Conservation (phyloP, 2,113 vertebrate genomes). For the Catagonus wagneri region DNA sequence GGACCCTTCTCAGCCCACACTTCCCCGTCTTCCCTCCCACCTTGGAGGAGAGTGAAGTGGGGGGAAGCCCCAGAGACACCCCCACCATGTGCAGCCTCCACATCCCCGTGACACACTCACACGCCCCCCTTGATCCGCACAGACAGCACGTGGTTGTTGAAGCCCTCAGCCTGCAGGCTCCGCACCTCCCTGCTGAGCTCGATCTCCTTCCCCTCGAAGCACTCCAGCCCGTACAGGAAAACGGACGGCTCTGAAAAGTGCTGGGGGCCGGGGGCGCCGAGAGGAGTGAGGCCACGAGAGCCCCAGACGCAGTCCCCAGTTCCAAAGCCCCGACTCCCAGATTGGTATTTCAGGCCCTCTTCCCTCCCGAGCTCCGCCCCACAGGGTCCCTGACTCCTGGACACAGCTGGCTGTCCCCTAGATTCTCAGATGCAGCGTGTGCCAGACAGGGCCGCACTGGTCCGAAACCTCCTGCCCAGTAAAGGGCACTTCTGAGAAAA, state of each 20-base stretch:
- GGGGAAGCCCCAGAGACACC: not conserved
- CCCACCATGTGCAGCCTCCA: not conserved
- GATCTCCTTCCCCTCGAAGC: constrained; percentile 96
- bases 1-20: not conserved
- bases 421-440: not conserved
- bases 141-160: constrained; percentile 95
- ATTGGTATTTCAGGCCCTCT: not conserved
- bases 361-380: not conserved
- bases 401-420: not conserved
- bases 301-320: not conserved
- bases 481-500: not conserved
- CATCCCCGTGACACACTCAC: constrained; percentile 81
- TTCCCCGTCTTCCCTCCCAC: not conserved
- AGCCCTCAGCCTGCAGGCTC: constrained; percentile 92
- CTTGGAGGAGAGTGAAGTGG: not conserved
- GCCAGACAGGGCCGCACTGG: not conserved
- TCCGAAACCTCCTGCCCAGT: not conserved
- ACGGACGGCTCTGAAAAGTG: constrained; percentile 93
- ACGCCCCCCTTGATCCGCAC: constrained; percentile 93
- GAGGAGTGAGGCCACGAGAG: not conserved
- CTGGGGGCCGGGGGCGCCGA: constrained; percentile 73
- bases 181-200: constrained; percentile 89
- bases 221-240: constrained; percentile 94
- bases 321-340: not conserved
- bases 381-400: not conserved